phyloP scores from a whole-genome alignment of 1,140 invertebrate genomes.

The Rhyacophila brunnea region DNA sequence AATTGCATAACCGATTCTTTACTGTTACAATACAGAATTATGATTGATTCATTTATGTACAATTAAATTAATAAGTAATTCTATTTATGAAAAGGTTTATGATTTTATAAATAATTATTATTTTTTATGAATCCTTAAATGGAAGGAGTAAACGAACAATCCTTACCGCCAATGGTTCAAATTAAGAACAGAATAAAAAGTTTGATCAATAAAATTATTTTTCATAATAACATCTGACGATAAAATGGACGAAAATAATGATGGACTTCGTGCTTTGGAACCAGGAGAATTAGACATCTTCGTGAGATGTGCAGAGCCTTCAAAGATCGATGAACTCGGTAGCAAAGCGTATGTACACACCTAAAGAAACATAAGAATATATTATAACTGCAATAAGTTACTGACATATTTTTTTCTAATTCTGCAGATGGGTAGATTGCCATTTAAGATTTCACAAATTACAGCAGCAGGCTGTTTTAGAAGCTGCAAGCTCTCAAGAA shows the following conservation, averaged over 20 bases:
- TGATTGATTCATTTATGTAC: too few species aligned
- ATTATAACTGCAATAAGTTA: too few species aligned
- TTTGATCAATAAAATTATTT: conserved; percentile 21
- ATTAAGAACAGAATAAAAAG: background rate
- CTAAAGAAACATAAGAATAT: too few species aligned
- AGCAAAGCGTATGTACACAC: conserved; percentile 47
- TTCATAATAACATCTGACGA: background rate
- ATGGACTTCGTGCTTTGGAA: conserved; percentile 43
- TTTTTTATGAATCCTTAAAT: too few species aligned
- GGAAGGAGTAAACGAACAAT: background rate
- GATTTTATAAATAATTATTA: too few species aligned
- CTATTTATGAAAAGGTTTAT: too few species aligned
- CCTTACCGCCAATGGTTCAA: background rate
- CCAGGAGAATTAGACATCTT: conserved; percentile 49
- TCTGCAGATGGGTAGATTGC: conserved; percentile 68
- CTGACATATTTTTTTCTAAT: conserved; percentile 15
- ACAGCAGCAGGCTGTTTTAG: conserved; percentile 76
- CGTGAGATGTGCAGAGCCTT: conserved; percentile 46
- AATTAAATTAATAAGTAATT: too few species aligned
- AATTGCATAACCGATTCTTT: too few species aligned
- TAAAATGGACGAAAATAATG: conserved; percentile 40
- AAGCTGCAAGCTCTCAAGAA: conserved; percentile 50
- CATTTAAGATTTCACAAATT: conserved; percentile 74
- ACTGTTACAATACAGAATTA: too few species aligned
- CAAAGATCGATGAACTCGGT: conserved; percentile 44